Conservation (phyloP, 1,140 invertebrate species). For the Drosophila virilis region DNA sequence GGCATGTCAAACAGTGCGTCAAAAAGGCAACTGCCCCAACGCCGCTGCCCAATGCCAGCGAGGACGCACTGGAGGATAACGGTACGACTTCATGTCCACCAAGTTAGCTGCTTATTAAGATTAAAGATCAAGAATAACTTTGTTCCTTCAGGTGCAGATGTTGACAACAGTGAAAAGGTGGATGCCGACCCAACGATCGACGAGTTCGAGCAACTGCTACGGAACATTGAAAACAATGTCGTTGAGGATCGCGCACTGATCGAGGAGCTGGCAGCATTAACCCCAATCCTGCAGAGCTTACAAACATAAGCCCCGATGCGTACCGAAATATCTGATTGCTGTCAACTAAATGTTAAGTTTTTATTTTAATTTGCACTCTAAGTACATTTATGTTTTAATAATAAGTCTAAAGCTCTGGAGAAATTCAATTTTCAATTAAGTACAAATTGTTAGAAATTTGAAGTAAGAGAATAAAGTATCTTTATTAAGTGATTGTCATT, state of each 20-base stretch:
- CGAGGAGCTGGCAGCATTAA: constrained; percentile 18
- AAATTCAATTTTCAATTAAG: background rate
- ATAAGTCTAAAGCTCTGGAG: background rate
- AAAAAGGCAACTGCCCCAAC: background rate
- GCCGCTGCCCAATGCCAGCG: too few species aligned
- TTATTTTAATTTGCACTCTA: background rate
- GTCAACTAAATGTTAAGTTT: background rate
- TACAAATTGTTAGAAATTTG: too few species aligned
- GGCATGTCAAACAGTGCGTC: background rate
- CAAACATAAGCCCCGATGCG: background rate
- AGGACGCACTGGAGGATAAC: background rate
- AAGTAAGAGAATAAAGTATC: too few species aligned
- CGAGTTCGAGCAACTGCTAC: constrained; percentile 38
- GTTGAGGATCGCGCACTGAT: constrained; percentile 19
- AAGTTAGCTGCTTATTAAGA: background rate
- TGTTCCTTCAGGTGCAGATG: background rate
- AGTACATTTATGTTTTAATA: background rate
- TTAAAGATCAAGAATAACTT: background rate
- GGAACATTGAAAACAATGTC: constrained; percentile 31
- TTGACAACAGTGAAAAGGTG: background rate
- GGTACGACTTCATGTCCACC: background rate
- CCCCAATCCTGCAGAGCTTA: constrained; percentile 20
- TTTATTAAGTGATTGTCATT: too few species aligned
- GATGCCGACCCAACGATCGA: constrained; percentile 22
- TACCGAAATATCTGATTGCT: background rate